Base-by-base conservation (phyloP, 2,888 invertebrate species). In the Brenthis daphne region DNA sequence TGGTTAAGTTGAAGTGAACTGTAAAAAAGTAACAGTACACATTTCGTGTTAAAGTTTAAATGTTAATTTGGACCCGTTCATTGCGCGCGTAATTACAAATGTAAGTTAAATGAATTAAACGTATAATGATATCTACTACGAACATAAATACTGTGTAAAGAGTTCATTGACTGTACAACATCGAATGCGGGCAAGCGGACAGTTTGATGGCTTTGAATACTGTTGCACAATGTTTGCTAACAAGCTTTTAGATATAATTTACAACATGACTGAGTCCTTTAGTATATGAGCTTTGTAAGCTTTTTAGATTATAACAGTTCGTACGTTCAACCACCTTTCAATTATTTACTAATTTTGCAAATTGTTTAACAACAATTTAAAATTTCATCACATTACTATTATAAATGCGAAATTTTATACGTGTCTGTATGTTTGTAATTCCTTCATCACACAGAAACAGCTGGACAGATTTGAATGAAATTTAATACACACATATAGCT, bases 131-230 rank as follows among this genome's bases (percentile, higher is more conserved):
- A 69, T 65, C 65, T 73, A 69, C 64, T 55, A 67, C 70, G 66
- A 71, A 50, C 69, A 70, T 74, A 74, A 74, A 76, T 74, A 74
- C 72, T 74, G 67, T 71, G 64, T 70, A 67, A 71, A 71, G 76
- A 74, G 81, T 79, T 79, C 79, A 77, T 76, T 78, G 80, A 77
- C 79, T 76, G 75, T 48, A 71, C 71, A 72, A 75, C 71, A 65
- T 73, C 70, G 77, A 77, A 79, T 78, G 78, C 80, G 77, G 79
- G 77, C 72, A 57, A 63, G 64, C 73, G 76, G 75, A 74, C 75
- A 73, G 75, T 77, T 74, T 68, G 70, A 50, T 64, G 48, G 33
- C 65, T 68, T 53, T 60, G 37, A 61, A 64, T 67, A 70, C 73
- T 70, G 72, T 73, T 76, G 68, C 64, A 68, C 72, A 73, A 73